Conservation (phyloP, 2,797 vertebrate species). For the Luscinia megarhynchos region DNA sequence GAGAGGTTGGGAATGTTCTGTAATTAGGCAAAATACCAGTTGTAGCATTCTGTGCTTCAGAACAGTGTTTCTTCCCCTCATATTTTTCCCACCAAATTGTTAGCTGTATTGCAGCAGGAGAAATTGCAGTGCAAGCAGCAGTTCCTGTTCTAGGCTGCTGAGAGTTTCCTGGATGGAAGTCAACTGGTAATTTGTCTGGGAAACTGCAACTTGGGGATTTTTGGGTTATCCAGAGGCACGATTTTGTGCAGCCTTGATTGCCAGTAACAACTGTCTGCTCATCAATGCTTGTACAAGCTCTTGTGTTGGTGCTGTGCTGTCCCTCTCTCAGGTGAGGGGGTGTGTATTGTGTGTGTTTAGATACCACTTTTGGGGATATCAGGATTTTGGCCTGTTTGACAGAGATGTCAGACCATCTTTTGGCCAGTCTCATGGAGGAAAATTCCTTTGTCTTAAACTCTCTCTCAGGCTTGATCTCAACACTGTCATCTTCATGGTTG, state of each 20-base stretch:
- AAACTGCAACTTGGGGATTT: not conserved
- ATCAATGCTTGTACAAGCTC: not conserved
- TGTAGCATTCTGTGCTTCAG: not conserved
- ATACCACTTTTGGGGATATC: not conserved
- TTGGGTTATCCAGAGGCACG: not conserved
- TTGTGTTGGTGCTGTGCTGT: not conserved
- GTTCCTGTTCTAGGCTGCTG: not conserved
- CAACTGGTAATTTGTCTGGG: not conserved
- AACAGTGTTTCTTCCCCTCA: not conserved
- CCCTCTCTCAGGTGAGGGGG: not conserved
- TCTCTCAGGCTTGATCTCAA: not conserved
- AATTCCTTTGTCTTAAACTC: not conserved
- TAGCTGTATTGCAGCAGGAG: not conserved
- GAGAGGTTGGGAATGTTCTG: not conserved
- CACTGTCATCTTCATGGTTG: not conserved
- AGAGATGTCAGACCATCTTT: not conserved
- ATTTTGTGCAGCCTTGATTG: not conserved
- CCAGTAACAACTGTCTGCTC: not conserved
- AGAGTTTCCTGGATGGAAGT: not conserved
- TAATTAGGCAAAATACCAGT: not conserved
- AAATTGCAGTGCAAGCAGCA: not conserved
- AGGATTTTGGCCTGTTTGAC: not conserved
- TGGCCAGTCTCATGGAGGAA: not conserved
- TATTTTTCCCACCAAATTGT: not conserved
- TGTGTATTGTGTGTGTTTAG: not conserved